Evolutionary conservation across 1,140 invertebrate genomes (phyloP), one percentile per base, ranked within the genome.

Genomic region (Dinoponera quadriceps): DNA sequence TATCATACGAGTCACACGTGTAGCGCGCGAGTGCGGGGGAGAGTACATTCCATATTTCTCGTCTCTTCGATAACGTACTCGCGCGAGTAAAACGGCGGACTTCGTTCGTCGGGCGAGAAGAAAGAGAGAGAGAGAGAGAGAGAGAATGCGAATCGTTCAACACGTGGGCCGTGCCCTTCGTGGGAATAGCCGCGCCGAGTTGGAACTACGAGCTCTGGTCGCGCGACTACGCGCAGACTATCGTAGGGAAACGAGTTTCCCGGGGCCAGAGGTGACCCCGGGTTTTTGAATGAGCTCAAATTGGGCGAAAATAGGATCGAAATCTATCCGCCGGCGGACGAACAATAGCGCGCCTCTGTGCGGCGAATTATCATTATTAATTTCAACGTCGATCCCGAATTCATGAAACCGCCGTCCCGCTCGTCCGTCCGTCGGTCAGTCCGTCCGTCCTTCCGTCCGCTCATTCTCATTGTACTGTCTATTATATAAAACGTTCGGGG

Each of bases 351-450:
- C 38, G 27, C 14, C 14, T 74, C 57, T 48, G 59, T 81, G 14
- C 66, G 29, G 14, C n/a, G 74, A 71, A 88, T 89, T 89, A 81
- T 89, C 87, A 88, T 88, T 86, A 89, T 78, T 89, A 86, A 89
- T 89, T 88, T 86, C 33, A n/a, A 49, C 33, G 38, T 59, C n/a
- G 60, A 59, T 49, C 20, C 16, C 25, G 65, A 75, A 75, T 86
- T 84, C 73, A 86, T 29, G 25, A 59, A 44, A 55, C 81, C 33
- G 71, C 69, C 72, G 54, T 29, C 22, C n/a, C 51, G 49, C 13
- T 54, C 68, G 69, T 85, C 84, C 65, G 84, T 91, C 90, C 90
- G 89, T 91, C n/a, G n/a, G n/a, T n/a, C n/a, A n/a, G n/a, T n/a
- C n/a, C 51, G 49, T 16, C 48, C 68, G 69, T 85, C 84, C 65